Evolutionary conservation across 1,140 invertebrate species (phyloP), one percentile per base, ranked within the genome.

Genomic region (Drosophila pseudoananassae): DNA sequence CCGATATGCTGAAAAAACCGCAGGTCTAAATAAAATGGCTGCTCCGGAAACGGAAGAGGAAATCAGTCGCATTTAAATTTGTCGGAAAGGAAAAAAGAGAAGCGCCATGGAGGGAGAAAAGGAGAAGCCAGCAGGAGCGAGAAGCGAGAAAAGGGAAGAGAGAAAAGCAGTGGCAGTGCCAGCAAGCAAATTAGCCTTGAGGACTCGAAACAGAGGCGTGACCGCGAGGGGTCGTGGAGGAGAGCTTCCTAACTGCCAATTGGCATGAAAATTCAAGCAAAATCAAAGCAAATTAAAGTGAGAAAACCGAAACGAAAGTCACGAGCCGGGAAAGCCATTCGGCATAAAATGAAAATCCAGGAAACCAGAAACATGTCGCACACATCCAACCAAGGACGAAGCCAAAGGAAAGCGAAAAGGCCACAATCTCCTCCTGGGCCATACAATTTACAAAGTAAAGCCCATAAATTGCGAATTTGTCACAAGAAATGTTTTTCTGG

Each of bases 401-500:
- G 40, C 4, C 7, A 14, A 40, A 40, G 4, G 14, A 40, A 40
- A 40, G 14, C 10, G n/a, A 40, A 45, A 17, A 49, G n/a, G 54
- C 51, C 57, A 40, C 70, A 63, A 64, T 73, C 66, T 61, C 17
- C 40, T 46, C 15, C 6, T 51, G 59, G 52, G 77, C 70, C 61
- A 49, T 51, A 69, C 68, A 81, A 87, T 81, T 87, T 87, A 63
- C 68, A 81, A 74, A 69, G 58, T 68, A 70, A 73, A 87, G 51
- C 58, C 70, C 82, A 85, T 85, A 87, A 78, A 85, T 85, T 78
- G 65, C 47, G 71, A 78, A 85, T 85, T 81, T 70, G 56, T 63
- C 54, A 60, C 69, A 78, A 77, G 78, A 70, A 77, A 87, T 78
- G 72, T 63, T 79, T 58, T 58, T 84, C 38, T 74, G 51, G 64